Evolutionary conservation across 2,113 vertebrate genomes (phyloP).

Genomic region (Dolichallabes microphthalmus): DNA sequence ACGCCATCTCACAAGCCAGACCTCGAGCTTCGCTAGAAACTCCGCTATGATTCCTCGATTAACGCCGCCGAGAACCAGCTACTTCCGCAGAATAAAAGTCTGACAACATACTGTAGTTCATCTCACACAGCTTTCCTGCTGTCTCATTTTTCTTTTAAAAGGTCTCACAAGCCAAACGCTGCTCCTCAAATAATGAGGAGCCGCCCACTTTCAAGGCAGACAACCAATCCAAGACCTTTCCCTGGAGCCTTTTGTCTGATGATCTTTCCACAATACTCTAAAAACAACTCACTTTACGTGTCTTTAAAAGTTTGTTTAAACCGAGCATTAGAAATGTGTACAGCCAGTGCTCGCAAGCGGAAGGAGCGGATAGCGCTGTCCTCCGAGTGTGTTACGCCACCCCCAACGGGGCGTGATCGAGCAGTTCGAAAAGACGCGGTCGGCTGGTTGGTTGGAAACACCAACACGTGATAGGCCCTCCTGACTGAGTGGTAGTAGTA

Average conservation of each 20-base stretch:
- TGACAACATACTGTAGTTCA: neutral
- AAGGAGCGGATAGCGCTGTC: too few relatives aligned
- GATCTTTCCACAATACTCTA: neutral
- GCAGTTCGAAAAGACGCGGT: too few relatives aligned
- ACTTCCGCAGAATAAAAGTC: neutral
- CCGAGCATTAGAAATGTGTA: neutral
- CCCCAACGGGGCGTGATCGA: too few relatives aligned
- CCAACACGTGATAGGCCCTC: too few relatives aligned
- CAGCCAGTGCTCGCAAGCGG: neutral
- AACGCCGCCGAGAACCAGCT: neutral
- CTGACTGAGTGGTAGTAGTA: too few relatives aligned
- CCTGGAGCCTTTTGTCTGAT: neutral
- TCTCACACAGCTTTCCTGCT: neutral
- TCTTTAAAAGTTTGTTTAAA: neutral
- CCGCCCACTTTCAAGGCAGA: neutral
- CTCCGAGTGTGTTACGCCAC: too few relatives aligned
- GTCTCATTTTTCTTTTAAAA: neutral
- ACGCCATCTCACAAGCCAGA: neutral
- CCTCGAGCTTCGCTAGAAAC: neutral
- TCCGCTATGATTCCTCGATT: neutral
- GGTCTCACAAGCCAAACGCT: too few relatives aligned
- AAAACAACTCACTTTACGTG: neutral
- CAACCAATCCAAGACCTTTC: neutral
- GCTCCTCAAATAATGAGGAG: neutral
- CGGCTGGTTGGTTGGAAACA: too few relatives aligned